Evolutionary conservation across 2,797 vertebrate genomes (phyloP).

Genomic region (Anas acuta): DNA sequence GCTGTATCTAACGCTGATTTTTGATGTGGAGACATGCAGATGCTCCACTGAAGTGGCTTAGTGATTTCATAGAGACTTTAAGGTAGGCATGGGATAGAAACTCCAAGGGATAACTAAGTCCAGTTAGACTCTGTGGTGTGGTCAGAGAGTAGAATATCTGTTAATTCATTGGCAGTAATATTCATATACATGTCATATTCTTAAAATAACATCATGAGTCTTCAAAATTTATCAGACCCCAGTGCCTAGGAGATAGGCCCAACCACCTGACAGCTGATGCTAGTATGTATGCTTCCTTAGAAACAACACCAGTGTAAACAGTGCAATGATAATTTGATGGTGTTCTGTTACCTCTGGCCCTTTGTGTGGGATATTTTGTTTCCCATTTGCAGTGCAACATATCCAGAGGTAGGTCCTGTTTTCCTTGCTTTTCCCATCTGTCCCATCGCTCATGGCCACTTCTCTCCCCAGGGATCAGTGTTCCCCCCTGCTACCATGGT

Average conservation of each 20-base stretch:
- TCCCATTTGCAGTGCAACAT: not conserved
- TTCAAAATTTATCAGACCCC: not conserved
- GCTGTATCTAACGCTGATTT: not conserved
- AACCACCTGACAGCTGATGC: not conserved
- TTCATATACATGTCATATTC: not conserved
- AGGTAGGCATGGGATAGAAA: not conserved
- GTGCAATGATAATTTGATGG: not conserved
- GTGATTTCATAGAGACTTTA: not conserved
- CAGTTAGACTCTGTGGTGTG: not conserved
- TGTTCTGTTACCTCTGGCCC: not conserved
- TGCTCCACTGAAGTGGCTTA: not conserved
- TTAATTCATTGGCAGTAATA: not conserved
- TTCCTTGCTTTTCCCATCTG: not conserved
- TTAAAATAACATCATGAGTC: not conserved
- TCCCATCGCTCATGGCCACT: not conserved
- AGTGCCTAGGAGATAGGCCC: not conserved
- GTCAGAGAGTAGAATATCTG: not conserved
- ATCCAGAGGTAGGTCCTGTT: not conserved
- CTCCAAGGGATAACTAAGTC: not conserved
- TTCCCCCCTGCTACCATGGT: not conserved
- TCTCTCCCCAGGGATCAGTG: not conserved
- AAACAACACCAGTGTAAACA: not conserved
- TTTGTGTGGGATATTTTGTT: not conserved
- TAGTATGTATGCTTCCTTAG: fast-evolving
- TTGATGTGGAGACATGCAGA: not conserved